phyloP scores from a whole-genome alignment of 2,113 vertebrate species.

The Papio anubis region DNA sequence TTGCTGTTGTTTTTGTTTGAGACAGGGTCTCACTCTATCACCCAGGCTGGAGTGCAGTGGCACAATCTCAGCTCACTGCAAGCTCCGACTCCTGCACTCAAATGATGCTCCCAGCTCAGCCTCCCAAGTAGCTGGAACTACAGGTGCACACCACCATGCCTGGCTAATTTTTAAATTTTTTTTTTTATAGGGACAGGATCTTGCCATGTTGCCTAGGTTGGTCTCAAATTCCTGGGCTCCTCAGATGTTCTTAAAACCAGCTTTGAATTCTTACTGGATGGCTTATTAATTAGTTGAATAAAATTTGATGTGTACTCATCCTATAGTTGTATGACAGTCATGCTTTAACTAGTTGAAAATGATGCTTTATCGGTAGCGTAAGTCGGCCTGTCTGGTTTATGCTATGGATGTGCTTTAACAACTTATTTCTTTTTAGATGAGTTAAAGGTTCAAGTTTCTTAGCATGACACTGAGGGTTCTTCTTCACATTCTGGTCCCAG shows the following conservation, averaged over 20 bases:
- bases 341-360: slow-evolving; percentile 10
- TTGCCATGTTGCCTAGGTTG: too few species aligned
- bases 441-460: background rate
- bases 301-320: background rate
- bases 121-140: too few species aligned
- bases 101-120: too few species aligned
- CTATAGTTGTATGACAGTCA: background rate
- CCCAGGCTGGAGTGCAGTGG: too few species aligned
- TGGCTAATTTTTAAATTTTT: too few species aligned
- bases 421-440: background rate
- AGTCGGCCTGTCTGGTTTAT: background rate
- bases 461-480: background rate
- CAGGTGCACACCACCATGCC: too few species aligned
- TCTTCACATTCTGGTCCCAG: background rate
- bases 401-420: background rate
- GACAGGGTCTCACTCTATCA: too few species aligned
- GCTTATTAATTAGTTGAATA: background rate
- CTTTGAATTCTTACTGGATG: background rate
- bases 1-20: too few species aligned
- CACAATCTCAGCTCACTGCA: too few species aligned
- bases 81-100: too few species aligned
- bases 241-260: background rate
- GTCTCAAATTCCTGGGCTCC: too few species aligned
- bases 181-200: too few species aligned
- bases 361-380: background rate